Conservation (phyloP, 2,888 invertebrate genomes). For the Conops quadrifasciatus region DNA sequence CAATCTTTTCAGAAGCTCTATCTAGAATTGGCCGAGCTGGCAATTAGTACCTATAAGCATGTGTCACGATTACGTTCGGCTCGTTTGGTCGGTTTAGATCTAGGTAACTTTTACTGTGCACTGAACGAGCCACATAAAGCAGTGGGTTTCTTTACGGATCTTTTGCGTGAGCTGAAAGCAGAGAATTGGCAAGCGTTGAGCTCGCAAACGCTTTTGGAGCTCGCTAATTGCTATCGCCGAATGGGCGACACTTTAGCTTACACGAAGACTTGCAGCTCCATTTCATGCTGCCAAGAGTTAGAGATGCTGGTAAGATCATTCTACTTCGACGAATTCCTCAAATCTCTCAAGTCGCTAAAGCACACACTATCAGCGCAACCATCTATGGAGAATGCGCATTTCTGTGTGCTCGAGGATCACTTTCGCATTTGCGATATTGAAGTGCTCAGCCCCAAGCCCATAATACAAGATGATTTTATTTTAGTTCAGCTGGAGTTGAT, state of each 20-base stretch:
- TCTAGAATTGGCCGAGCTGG: slow-evolving; percentile 90
- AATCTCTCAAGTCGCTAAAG: slow-evolving; percentile 67
- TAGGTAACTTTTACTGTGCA: slow-evolving; percentile 90
- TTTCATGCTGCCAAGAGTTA: slow-evolving; percentile 79
- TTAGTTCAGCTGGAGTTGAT: slow-evolving; percentile 69
- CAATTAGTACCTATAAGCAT: slow-evolving; percentile 96
- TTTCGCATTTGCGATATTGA: slow-evolving; percentile 64
- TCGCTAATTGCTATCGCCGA: slow-evolving; percentile 84
- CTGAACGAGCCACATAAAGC: slow-evolving; percentile 88
- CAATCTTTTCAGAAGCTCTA: slow-evolving; percentile 90
- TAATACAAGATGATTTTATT: slow-evolving; percentile 68
- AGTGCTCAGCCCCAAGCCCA: slow-evolving; percentile 57
- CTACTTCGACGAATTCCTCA: slow-evolving; percentile 86
- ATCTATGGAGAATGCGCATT: slow-evolving; percentile 60
- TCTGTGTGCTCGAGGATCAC: slow-evolving; percentile 65
- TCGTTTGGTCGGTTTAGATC: slow-evolving; percentile 84
- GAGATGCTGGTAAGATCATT: slow-evolving; percentile 78
- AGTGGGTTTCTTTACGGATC: slow-evolving; percentile 86
- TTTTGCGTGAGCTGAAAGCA: slow-evolving; percentile 83
- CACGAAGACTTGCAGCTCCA: slow-evolving; percentile 79
- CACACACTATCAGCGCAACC: slow-evolving; percentile 57
- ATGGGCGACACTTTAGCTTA: slow-evolving; percentile 78
- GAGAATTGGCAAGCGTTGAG: slow-evolving; percentile 89
- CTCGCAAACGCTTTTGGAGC: slow-evolving; percentile 81
- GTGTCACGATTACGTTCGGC: slow-evolving; percentile 84